These are phyloP conservation scores for Eretmochelys imbricata DNA, from an alignment of 2,113 vertebrate species.

Conservation along the genomic window DNA sequence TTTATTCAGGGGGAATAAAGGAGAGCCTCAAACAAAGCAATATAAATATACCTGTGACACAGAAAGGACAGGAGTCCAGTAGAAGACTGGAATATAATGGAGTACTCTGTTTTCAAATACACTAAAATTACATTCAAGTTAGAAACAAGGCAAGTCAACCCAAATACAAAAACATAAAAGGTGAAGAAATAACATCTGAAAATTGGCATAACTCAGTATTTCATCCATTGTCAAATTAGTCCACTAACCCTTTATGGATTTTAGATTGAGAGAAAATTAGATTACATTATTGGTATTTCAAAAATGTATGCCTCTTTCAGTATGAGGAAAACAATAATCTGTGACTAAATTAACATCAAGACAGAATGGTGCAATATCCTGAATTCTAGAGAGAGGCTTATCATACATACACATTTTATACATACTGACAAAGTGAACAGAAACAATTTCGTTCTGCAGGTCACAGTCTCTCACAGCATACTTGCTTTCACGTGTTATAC, in stretches of 20 bases:
- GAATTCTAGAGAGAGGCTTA: not conserved
- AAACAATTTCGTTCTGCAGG: not conserved
- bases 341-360: not conserved
- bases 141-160: not conserved
- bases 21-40: not conserved
- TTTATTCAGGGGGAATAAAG: not conserved
- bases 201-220: not conserved
- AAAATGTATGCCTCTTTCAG: not conserved
- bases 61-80: not conserved
- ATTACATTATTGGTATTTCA: not conserved
- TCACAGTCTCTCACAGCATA: not conserved
- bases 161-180: not conserved
- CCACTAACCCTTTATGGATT: not conserved
- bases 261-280: not conserved
- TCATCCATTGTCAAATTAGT: not conserved
- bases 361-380: not conserved
- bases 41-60: not conserved
- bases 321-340: accelerated
- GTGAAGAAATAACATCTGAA: not conserved
- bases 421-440: not conserved
- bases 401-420: not conserved
- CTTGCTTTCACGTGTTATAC: not conserved
- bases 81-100: not conserved
- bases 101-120: not conserved
- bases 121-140: not conserved